These are phyloP conservation scores for Zaprionus inermis DNA, from an alignment of 1,140 invertebrate genomes.

Conservation along the genomic window DNA sequence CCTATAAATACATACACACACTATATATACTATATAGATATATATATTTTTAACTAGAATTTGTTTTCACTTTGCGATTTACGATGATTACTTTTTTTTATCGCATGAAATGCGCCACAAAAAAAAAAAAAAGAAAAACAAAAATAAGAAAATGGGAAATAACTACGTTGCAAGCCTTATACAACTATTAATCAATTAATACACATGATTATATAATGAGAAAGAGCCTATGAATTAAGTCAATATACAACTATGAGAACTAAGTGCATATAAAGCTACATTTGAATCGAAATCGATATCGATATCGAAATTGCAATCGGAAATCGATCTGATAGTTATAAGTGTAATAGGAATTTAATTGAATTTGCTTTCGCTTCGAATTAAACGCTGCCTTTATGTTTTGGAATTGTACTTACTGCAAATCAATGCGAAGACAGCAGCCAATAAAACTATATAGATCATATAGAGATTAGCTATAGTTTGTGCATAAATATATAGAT, in stretches of 20 bases:
- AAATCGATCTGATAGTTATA: constrained; percentile 14
- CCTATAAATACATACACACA: constrained; percentile 22
- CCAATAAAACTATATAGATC: constrained; percentile 21
- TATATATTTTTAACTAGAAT: constrained; percentile 22
- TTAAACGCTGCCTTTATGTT: constrained; percentile 42
- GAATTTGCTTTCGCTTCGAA: constrained; percentile 44
- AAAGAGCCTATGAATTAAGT: constrained; percentile 29
- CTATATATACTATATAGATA: neutral
- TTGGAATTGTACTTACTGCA: constrained; percentile 50
- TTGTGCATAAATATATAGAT: constrained; percentile 14
- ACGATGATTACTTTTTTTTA: constrained; percentile 8
- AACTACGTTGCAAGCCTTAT: constrained; percentile 59
- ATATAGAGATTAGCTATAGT: constrained; percentile 16
- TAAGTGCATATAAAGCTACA: constrained; percentile 30
- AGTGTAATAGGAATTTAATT: constrained; percentile 28
- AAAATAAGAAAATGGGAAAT: constrained; percentile 9
- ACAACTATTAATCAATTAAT: constrained; percentile 56
- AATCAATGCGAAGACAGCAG: constrained; percentile 31
- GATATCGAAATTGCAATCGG: constrained; percentile 6
- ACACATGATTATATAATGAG: constrained; percentile 22
- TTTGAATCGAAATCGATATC: constrained; percentile 5
- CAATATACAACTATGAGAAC: constrained; percentile 37
- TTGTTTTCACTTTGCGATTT: constrained; percentile 34
- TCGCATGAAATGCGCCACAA: constrained; percentile 33
- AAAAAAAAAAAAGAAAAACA: constrained; percentile 20